These are phyloP conservation scores for Lepidurus packardi DNA, from an alignment of 1,140 invertebrate species.

Conservation along the genomic window DNA sequence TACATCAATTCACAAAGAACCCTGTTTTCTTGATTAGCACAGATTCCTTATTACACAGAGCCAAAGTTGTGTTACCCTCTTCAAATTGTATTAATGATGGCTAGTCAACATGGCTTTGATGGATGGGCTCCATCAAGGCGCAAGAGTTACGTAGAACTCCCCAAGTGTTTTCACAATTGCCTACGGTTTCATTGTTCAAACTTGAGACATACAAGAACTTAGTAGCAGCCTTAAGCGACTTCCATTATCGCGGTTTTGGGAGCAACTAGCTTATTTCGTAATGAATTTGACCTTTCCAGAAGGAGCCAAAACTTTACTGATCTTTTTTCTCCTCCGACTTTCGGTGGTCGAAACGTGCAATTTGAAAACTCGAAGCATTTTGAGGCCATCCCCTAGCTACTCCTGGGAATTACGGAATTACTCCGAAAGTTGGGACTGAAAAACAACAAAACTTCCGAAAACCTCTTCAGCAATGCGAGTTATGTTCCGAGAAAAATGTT, in stretches of 20 bases:
- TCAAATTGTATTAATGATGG: slow-evolving; percentile 20
- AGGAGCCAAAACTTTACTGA: neutral
- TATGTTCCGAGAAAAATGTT: too few species aligned
- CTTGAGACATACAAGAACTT: neutral
- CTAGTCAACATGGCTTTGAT: slow-evolving; percentile 9
- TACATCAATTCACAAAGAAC: neutral
- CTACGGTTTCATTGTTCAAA: slow-evolving; percentile 15
- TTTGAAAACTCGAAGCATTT: neutral
- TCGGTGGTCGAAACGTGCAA: neutral
- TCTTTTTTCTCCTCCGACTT: neutral
- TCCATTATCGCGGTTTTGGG: slow-evolving; percentile 11
- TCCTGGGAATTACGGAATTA: neutral
- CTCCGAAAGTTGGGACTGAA: too few species aligned
- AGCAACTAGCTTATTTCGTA: slow-evolving; percentile 7
- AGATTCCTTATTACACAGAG: neutral
- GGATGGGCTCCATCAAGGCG: neutral
- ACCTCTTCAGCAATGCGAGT: too few species aligned
- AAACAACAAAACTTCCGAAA: too few species aligned
- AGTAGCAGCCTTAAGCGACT: slow-evolving; percentile 11
- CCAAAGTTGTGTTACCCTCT: neutral
- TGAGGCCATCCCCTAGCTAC: neutral
- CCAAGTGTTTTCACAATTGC: slow-evolving; percentile 21
- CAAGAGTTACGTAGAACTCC: slow-evolving; percentile 18
- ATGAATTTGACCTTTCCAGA: neutral
- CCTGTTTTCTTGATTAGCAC: neutral